Evolutionary conservation across 2,888 invertebrate genomes (phyloP).

Genomic region (Drosophila macrospina): DNA sequence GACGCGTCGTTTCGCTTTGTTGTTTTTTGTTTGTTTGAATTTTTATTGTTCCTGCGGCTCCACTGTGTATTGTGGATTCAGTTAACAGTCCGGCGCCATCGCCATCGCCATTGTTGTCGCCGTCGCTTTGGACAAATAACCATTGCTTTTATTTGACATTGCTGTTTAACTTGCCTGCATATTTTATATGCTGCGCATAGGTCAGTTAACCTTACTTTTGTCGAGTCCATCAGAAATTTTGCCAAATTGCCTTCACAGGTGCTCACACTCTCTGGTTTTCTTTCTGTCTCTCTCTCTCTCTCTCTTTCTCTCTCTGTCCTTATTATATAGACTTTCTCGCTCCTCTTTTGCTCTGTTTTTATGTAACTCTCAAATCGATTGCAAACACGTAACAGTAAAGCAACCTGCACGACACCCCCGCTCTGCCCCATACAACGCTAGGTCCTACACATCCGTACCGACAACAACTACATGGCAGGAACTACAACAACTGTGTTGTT

Average conservation of each 20-base stretch:
- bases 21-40: constrained; percentile 42
- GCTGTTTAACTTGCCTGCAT: constrained; percentile 77
- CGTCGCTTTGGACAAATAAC: constrained; percentile 35
- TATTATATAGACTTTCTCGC: not conserved
- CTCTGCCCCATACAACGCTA: constrained; percentile 1
- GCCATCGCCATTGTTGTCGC: constrained; percentile 23
- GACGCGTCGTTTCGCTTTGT: constrained; percentile 26
- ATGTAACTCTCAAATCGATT: constrained; percentile 81
- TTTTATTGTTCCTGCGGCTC: constrained; percentile 59
- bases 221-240: constrained; percentile 51
- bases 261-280: constrained; percentile 3
- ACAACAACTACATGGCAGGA: constrained; percentile 50
- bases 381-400: constrained; percentile 79
- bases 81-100: constrained; percentile 41
- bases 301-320: not conserved
- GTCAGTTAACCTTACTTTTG: constrained; percentile 66
- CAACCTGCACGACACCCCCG: constrained; percentile 55
- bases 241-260: constrained; percentile 54
- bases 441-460: constrained; percentile 27
- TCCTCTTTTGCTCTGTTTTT: constrained; percentile 58
- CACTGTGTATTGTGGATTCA: constrained; percentile 21
- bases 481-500: constrained; percentile 57
- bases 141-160: constrained; percentile 49
- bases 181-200: constrained; percentile 70
- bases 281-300: not conserved